phyloP scores from a whole-genome alignment of 2,797 vertebrate genomes.

The Arnoldichthys spilopterus region DNA sequence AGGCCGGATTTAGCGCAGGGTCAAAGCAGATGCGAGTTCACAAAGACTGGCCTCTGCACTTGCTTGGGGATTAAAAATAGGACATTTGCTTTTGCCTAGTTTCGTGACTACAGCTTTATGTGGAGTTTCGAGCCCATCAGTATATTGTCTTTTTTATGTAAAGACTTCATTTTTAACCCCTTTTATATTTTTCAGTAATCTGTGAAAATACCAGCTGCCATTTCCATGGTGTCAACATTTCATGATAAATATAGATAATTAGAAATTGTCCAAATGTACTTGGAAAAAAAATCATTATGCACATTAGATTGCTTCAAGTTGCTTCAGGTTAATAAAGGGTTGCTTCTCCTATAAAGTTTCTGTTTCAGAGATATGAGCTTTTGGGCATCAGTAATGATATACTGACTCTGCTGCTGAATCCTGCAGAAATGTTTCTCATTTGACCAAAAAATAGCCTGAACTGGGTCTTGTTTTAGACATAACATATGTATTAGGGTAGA shows the following conservation, averaged over 20 bases:
- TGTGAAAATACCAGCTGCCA: too few species aligned
- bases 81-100: neutral
- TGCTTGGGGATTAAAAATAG: constrained; percentile 20
- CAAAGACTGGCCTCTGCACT: constrained; percentile 25
- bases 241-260: too few species aligned
- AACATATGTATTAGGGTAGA: too few species aligned
- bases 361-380: neutral
- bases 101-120: neutral
- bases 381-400: neutral
- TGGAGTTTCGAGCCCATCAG: neutral
- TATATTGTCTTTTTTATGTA: neutral
- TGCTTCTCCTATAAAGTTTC: too few species aligned
- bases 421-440: neutral
- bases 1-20: constrained; percentile 39
- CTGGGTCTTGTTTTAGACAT: too few species aligned
- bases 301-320: too few species aligned
- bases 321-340: too few species aligned
- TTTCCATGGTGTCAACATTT: too few species aligned
- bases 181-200: too few species aligned
- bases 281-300: too few species aligned
- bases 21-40: constrained; percentile 52
- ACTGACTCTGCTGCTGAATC: neutral
- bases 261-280: too few species aligned
- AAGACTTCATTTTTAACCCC: too few species aligned
- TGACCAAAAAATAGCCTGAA: neutral